Percentiles rank a stretch among this genome's conserved stretches.
phyloP scores from a whole-genome alignment of 2,797 vertebrate genomes.

The Pantherophis vulpinus region DNA sequence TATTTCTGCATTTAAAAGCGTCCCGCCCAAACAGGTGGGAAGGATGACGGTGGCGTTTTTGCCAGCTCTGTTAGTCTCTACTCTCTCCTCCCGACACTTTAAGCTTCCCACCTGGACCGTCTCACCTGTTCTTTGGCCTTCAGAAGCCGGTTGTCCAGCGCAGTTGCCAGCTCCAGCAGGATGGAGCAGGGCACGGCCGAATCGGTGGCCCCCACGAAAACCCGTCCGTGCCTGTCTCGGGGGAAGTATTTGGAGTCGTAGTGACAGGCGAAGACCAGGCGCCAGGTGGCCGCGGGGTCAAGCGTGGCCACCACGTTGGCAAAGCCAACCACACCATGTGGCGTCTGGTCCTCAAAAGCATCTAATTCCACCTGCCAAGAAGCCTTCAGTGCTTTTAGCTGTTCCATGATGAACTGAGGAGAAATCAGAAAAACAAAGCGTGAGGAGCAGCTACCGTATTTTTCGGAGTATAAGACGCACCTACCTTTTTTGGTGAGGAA shows the following conservation, averaged over 20 bases:
- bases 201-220: slow-evolving; percentile 88
- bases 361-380: slow-evolving; percentile 84
- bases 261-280: slow-evolving; percentile 86
- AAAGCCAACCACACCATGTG: slow-evolving; percentile 79
- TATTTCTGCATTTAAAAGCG: background rate
- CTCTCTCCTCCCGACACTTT: background rate
- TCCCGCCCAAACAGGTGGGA: no score
- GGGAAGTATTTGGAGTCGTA: slow-evolving; percentile 88
- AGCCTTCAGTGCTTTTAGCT: slow-evolving; percentile 73
- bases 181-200: slow-evolving; percentile 90
- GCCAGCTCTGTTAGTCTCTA: background rate
- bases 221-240: slow-evolving; percentile 51
- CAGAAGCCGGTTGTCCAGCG: slow-evolving; percentile 77
- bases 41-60: background rate
- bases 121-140: slow-evolving; percentile 77
- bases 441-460: background rate
- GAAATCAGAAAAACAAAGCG: rapidly evolving
- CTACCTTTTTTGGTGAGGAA: no score
- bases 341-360: slow-evolving; percentile 78
- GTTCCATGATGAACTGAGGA: slow-evolving; percentile 79
- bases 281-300: slow-evolving; percentile 74
- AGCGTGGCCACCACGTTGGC: slow-evolving; percentile 85
- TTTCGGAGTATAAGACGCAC: no score
- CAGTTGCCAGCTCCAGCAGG: slow-evolving; percentile 82
- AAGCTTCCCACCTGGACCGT: background rate